These are phyloP conservation scores for Megalopta genalis DNA, from an alignment of 1,140 invertebrate species.

Conservation along the genomic window DNA sequence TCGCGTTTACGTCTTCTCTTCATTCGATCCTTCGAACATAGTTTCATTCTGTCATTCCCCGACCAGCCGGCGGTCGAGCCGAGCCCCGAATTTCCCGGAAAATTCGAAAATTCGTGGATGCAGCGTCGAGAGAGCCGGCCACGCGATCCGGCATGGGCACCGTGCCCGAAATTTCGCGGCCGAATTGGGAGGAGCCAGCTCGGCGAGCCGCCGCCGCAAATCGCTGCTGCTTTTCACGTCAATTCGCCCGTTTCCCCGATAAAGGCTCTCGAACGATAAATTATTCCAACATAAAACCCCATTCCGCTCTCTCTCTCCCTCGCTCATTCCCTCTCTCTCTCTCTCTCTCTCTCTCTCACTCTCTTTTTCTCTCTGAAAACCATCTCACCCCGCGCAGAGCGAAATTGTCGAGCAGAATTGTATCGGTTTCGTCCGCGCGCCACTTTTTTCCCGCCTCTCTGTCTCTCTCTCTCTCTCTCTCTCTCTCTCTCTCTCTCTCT, in stretches of 20 bases:
- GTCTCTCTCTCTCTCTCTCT: too few species aligned
- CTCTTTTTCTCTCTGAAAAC: too few species aligned
- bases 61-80: neutral
- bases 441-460: neutral
- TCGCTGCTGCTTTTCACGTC: constrained; percentile 63
- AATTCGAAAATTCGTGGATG: constrained; percentile 59
- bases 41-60: neutral
- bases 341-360: neutral
- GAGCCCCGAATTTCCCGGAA: constrained; percentile 40
- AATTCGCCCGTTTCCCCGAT: constrained; percentile 53
- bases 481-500: too few species aligned
- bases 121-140: neutral
- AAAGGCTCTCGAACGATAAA: constrained; percentile 59
- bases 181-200: constrained; percentile 44
- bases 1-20: too few species aligned
- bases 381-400: neutral
- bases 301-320: neutral
- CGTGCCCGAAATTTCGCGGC: constrained; percentile 54
- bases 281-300: constrained; percentile 58
- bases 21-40: too few species aligned
- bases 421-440: constrained; percentile 7
- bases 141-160: constrained; percentile 2
- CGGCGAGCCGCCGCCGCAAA: constrained; percentile 57
- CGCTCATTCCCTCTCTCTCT: neutral
- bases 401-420: constrained; percentile 29